Percentiles rank a stretch among this genome's conserved stretches.
phyloP scores from a whole-genome alignment of 1,140 invertebrate genomes.

The Drosophila parvula region DNA sequence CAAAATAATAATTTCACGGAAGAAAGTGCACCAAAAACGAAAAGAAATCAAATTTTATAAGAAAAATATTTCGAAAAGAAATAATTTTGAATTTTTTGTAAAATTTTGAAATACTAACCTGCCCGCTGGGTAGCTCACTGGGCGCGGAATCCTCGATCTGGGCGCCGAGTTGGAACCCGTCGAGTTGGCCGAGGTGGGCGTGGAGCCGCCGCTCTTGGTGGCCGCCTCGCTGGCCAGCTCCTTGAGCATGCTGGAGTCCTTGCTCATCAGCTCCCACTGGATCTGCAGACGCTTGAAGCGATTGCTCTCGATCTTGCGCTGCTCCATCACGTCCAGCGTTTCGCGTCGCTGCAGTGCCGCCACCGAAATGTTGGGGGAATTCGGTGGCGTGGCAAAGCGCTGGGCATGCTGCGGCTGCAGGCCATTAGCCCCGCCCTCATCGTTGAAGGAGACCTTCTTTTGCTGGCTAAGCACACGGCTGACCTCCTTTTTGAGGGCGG shows the following conservation, averaged over 20 bases:
- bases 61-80: conserved; percentile 35
- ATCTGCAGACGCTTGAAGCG: conserved; percentile 91
- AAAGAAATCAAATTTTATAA: conserved; percentile 54
- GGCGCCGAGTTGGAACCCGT: conserved; percentile 70
- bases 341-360: conserved; percentile 65
- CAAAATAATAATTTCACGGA: conserved; percentile 51
- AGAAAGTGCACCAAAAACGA: conserved; percentile 30
- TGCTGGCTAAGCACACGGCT: conserved; percentile 89
- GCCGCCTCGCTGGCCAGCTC: conserved; percentile 84
- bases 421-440: conserved; percentile 68
- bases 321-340: conserved; percentile 72
- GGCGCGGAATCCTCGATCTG: conserved; percentile 89
- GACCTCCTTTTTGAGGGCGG: conserved; percentile 87
- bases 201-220: conserved; percentile 83
- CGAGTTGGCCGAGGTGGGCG: conserved; percentile 82
- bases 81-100: conserved; percentile 18
- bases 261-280: conserved; percentile 93
- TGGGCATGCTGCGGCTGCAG: conserved; percentile 68
- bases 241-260: conserved; percentile 83
- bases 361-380: conserved; percentile 89
- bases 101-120: conserved; percentile 72
- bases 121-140: conserved; percentile 87
- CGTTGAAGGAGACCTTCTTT: conserved; percentile 86
- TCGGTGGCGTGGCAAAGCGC: conserved; percentile 87
- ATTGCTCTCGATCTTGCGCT: conserved; percentile 83